Conservation (phyloP, 2,113 vertebrate genomes). For the Cryptotis parvus region DNA sequence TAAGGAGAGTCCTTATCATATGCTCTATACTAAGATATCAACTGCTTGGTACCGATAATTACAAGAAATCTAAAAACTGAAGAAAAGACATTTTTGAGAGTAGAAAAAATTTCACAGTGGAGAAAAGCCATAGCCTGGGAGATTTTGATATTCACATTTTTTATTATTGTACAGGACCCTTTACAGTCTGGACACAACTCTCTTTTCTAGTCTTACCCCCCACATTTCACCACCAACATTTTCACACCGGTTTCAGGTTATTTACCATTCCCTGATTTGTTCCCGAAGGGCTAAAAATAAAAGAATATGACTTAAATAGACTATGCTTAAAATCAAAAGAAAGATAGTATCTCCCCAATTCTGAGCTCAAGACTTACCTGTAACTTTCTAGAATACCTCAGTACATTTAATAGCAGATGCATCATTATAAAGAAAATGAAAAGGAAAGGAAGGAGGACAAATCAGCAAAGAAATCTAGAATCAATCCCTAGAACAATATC, state of each 20-base stretch:
- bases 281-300: slow-evolving; percentile 24
- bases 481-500: neutral
- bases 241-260: slow-evolving; percentile 15
- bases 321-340: too few relatives aligned
- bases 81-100: neutral
- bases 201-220: neutral
- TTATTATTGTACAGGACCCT: neutral
- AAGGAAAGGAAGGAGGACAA: neutral
- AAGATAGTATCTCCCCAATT: neutral
- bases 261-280: slow-evolving; percentile 15
- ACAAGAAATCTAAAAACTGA: slow-evolving; percentile 7
- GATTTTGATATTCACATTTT: slow-evolving; percentile 21
- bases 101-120: neutral
- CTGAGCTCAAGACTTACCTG: slow-evolving; percentile 7
- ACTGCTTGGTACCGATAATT: neutral
- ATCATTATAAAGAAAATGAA: slow-evolving; percentile 9
- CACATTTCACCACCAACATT: slow-evolving; percentile 10
- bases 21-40: neutral
- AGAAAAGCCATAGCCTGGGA: neutral
- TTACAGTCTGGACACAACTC: neutral
- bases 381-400: slow-evolving; percentile 55
- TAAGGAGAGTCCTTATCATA: slow-evolving; percentile 29
- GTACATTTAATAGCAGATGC: neutral
- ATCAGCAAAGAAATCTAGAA: slow-evolving; percentile 28
- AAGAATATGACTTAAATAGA: slow-evolving; percentile 49